Base-by-base conservation (phyloP, 2,113 vertebrate genomes). In the Pelecanoides urinatrix region DNA sequence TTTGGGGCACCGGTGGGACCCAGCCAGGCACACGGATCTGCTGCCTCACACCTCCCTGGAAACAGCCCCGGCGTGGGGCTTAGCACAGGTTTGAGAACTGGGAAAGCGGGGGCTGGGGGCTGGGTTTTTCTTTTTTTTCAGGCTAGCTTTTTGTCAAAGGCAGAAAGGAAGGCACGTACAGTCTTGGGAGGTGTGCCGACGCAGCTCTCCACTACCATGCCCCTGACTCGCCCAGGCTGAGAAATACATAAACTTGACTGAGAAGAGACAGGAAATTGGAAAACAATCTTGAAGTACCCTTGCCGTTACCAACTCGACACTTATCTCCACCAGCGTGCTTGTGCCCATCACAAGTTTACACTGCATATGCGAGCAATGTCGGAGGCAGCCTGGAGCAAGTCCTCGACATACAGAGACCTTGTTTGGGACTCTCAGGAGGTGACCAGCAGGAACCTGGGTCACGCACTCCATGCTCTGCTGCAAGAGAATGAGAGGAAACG, bases 11-110 rank as follows among this genome's bases (percentile, higher is more conserved):
- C 22, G 11, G 47, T 2, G 0, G 1, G 61, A 18, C 18, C 29
- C 40, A 30, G 2, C 44, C 2, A 2, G 18, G 7, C 42, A 49
- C 38, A n/a, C 1, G 2, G 2, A 2, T 7, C 36, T 25, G 52
- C 66, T 61, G 53, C 67, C n/a, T 16, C 62, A 4, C 55, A 23
- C 27, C 32, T 32, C 38, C 73, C 50, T 20, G 67, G 67, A 16
- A 50, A 42, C 20, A 40, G 26, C 47, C 47, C 36, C 40, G 38
- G 45, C 55, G 19, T 6, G 3, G 5, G 29, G 25, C 21, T n/a
- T 22, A 49, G 20, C 17, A 55, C 3, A 9, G 55, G 17, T 45
- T 7, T n/a, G 27, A 40, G 40, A 55, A 70, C 16, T 11, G 34
- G 53, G 40, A 30, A 76, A 47, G 18, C 6, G 47, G 10, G 30